Conservation (phyloP, 2,888 invertebrate genomes). For the Lepidochrysops patricia region DNA sequence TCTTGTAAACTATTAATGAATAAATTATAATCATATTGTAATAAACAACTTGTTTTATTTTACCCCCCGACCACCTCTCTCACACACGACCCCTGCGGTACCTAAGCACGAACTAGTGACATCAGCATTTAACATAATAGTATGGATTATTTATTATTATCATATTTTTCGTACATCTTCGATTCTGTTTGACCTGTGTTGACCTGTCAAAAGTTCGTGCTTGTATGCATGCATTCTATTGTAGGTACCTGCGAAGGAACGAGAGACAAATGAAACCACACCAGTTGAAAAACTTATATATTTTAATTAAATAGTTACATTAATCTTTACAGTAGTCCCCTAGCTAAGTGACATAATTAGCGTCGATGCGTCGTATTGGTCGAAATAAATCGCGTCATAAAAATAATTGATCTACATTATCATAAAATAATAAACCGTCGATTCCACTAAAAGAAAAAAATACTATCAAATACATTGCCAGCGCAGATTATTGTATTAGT, state of each 20-base stretch:
- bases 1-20: conserved; percentile 74
- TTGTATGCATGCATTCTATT: too few relatives aligned
- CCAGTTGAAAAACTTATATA: conserved; percentile 68
- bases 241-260: background rate
- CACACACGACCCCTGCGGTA: background rate
- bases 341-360: conserved; percentile 66
- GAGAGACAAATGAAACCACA: conserved; percentile 12
- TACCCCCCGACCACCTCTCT: background rate
- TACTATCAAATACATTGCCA: conserved; percentile 38
- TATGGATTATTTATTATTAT: too few relatives aligned
- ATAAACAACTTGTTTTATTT: conserved; percentile 42
- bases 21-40: conserved; percentile 74
- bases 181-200: too few relatives aligned
- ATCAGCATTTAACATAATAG: too few relatives aligned
- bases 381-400: conserved; percentile 51
- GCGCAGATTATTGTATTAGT: conserved; percentile 26
- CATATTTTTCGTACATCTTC: too few relatives aligned
- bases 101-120: background rate
- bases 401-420: conserved; percentile 67
- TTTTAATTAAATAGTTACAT: conserved; percentile 74
- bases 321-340: conserved; percentile 71
- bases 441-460: conserved; percentile 45
- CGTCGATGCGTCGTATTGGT: conserved; percentile 70
- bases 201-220: too few relatives aligned
- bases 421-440: conserved; percentile 55